Evolutionary conservation across 2,797 vertebrate species (phyloP).

Genomic region (Lutra lutra): DNA sequence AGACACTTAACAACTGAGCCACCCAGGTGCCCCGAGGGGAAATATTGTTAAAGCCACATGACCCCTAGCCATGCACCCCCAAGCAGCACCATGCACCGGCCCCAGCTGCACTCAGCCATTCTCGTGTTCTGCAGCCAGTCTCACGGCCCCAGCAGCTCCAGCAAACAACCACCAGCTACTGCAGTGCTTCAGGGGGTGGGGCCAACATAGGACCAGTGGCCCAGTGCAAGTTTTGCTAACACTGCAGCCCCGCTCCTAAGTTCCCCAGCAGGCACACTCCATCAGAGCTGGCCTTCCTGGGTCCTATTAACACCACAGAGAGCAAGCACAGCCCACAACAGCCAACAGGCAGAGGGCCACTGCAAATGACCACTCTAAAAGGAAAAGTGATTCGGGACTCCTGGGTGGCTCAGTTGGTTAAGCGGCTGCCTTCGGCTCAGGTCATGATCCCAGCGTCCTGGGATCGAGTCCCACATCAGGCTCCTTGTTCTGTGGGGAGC

Average conservation of each 20-base stretch:
- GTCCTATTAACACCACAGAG: not conserved
- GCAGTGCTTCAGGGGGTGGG: not conserved
- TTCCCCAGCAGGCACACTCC: not conserved
- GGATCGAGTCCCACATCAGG: too few relatives aligned
- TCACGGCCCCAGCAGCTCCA: not conserved
- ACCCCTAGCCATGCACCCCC: not conserved
- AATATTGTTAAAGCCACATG: not conserved
- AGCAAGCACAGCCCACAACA: not conserved
- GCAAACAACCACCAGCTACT: not conserved
- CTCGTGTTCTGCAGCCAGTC: not conserved
- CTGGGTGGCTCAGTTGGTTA: too few relatives aligned
- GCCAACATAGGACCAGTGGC: not conserved
- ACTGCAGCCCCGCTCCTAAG: rapidly evolving
- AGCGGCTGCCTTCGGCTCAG: too few relatives aligned
- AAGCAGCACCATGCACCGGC: not conserved
- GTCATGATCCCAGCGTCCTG: too few relatives aligned
- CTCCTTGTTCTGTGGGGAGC: too few relatives aligned
- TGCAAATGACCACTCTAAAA: not conserved
- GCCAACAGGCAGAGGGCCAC: not conserved
- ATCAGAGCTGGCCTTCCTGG: not conserved
- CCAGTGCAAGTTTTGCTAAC: not conserved
- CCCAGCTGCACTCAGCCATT: not conserved
- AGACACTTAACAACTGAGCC: too few relatives aligned
- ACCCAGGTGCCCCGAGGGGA: too few relatives aligned
- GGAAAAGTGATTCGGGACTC: not conserved